Evolutionary conservation across 2,113 vertebrate species (phyloP).

Genomic region (Illadopsis cleaveri): DNA sequence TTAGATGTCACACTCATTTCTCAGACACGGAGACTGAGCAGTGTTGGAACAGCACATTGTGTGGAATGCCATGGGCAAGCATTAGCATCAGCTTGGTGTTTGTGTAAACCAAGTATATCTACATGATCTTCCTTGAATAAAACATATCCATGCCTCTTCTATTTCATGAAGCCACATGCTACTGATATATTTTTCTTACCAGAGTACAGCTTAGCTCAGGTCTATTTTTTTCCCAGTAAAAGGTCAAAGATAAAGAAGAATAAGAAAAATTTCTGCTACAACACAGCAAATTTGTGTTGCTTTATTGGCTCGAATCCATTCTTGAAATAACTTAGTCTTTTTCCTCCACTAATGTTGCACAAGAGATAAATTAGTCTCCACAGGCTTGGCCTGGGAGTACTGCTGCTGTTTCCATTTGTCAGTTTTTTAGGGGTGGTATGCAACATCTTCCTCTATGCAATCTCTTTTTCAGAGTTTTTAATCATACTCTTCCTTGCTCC

Average conservation of each 20-base stretch:
- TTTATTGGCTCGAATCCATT: neutral
- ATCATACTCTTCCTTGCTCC: neutral
- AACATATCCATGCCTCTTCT: neutral
- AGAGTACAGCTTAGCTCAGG: neutral
- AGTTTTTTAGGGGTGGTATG: neutral
- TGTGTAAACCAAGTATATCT: neutral
- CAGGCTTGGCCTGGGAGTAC: neutral
- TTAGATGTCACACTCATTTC: neutral
- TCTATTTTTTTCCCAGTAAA: neutral
- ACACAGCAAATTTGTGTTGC: neutral
- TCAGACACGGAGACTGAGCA: neutral
- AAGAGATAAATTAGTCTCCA: conserved; percentile 18
- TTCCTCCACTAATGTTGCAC: conserved; percentile 1
- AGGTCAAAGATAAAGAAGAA: neutral
- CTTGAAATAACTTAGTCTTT: conserved; percentile 3
- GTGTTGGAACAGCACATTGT: fast-evolving
- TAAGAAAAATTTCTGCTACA: neutral
- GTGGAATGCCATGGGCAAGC: neutral
- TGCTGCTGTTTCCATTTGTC: neutral
- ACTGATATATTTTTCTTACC: neutral
- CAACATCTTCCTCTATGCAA: neutral
- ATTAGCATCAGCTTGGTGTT: neutral
- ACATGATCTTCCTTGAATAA: neutral
- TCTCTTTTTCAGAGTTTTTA: conserved; percentile 34
- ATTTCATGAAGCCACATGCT: neutral